phyloP scores from a whole-genome alignment of 1,140 invertebrate species.

The Sycophila sp. region DNA sequence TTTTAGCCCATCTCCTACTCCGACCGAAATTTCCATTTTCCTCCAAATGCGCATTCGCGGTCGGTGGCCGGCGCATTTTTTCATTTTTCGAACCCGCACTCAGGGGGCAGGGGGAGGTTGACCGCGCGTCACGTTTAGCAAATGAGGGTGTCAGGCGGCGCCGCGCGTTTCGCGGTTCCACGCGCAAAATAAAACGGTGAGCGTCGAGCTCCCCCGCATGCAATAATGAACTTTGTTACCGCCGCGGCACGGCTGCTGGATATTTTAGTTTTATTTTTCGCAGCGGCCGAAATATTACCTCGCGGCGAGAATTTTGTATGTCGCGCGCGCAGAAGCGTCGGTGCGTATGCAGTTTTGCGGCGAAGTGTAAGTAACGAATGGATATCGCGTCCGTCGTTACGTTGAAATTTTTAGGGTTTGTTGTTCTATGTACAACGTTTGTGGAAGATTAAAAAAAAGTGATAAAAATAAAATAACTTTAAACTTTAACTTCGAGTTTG shows the following conservation, averaged over 20 bases:
- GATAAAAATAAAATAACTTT: too few relatives aligned
- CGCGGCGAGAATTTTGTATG: background rate
- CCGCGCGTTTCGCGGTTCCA: background rate
- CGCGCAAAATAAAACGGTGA: constrained; percentile 15
- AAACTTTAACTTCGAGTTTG: too few relatives aligned
- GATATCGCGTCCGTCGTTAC: too few relatives aligned
- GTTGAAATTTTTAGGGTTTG: too few relatives aligned
- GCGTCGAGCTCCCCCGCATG: background rate
- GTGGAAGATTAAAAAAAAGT: too few relatives aligned
- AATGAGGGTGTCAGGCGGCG: constrained; percentile 27
- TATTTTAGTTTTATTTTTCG: background rate
- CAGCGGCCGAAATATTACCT: background rate
- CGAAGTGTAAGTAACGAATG: too few relatives aligned
- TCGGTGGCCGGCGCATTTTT: too few relatives aligned
- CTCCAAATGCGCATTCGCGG: background rate
- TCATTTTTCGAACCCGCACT: background rate
- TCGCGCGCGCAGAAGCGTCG: too few relatives aligned
- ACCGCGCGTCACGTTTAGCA: constrained; percentile 19
- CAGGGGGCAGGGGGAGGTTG: background rate
- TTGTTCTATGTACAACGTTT: too few relatives aligned
- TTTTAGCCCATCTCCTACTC: background rate
- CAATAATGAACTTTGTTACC: constrained; percentile 31
- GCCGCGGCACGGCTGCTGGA: too few relatives aligned
- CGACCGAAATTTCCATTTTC: constrained; percentile 34
- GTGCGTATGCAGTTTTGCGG: too few relatives aligned